Evolutionary conservation across 2,797 vertebrate genomes (phyloP).

Genomic region (Chaenodraco wilsoni): DNA sequence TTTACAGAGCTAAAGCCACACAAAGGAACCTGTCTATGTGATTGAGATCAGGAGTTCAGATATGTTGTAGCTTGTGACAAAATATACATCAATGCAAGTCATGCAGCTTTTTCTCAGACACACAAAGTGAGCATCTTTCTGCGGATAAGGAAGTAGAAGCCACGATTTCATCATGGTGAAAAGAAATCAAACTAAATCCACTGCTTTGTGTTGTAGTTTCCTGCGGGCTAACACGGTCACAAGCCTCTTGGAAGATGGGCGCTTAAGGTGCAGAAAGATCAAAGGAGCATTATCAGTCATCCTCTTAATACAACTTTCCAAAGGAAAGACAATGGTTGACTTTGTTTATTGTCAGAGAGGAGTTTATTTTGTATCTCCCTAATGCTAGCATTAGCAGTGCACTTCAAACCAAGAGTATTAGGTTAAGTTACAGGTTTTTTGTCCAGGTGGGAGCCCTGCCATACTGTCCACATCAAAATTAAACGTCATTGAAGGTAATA

Average conservation of each 20-base stretch:
- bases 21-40: conserved; percentile 14
- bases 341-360: conserved; percentile 29
- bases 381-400: background rate
- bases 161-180: conserved; percentile 5
- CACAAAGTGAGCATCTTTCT: background rate
- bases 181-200: conserved; percentile 8
- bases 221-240: background rate
- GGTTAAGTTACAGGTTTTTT: conserved; percentile 46
- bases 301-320: conserved; percentile 27
- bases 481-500: conserved; percentile 18
- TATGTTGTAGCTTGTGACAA: conserved; percentile 18
- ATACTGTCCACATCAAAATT: conserved; percentile 12
- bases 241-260: background rate
- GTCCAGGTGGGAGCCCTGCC: conserved; percentile 5
- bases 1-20: conserved; percentile 17
- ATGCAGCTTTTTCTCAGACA: conserved; percentile 10
- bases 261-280: conserved; percentile 19
- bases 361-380: conserved; percentile 1
- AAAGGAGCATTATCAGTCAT: conserved; percentile 26
- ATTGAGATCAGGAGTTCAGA: conserved; percentile 21
- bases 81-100: conserved; percentile 20
- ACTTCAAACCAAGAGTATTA: conserved; percentile 26
- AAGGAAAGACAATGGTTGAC: conserved; percentile 11
- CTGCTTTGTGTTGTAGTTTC: conserved; percentile 32
- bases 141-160: conserved; percentile 31